Evolutionary conservation across 1,140 invertebrate species (phyloP).

Genomic region (Diachasmimorpha longicaudata): DNA sequence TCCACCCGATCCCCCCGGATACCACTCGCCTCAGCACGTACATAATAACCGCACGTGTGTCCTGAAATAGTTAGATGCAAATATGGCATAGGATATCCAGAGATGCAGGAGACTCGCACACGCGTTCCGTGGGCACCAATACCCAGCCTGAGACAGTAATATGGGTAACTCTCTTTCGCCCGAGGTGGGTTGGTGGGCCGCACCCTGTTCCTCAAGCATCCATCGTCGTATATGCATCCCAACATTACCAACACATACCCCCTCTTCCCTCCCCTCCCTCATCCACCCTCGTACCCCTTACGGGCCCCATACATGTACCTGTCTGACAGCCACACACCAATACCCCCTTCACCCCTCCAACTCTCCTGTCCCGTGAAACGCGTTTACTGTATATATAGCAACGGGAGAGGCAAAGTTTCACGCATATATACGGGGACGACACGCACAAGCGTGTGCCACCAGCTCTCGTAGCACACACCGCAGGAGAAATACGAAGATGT

Average conservation of each 20-base stretch:
- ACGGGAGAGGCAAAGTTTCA: not conserved
- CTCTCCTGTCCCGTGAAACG: constrained; percentile 19
- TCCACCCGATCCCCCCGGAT: no score
- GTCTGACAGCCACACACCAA: constrained; percentile 31
- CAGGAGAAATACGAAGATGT: constrained; percentile 41
- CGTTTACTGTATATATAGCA: not conserved
- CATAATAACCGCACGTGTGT: constrained; percentile 42
- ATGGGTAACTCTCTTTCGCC: constrained; percentile 49
- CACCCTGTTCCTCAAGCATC: constrained; percentile 58
- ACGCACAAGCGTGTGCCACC: constrained; percentile 23
- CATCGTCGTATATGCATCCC: constrained; percentile 33
- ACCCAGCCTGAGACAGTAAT: constrained; percentile 51
- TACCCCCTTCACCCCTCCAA: constrained; percentile 31
- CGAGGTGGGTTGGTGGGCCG: constrained; percentile 53
- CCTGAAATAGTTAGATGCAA: constrained; percentile 50
- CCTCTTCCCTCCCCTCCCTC: not conserved
- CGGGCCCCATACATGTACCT: not conserved
- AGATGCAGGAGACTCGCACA: constrained; percentile 25
- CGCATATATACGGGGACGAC: not conserved
- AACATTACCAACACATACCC: not conserved
- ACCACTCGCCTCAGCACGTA: no score
- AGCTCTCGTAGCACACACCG: constrained; percentile 28
- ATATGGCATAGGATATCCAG: constrained; percentile 49
- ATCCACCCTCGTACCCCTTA: no score
- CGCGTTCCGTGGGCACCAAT: constrained; percentile 33